A percentile compares a stretch with the other conserved stretches of the same genome.
phyloP scores from a whole-genome alignment of 2,888 invertebrate species.

The Eupeodes luniger region DNA sequence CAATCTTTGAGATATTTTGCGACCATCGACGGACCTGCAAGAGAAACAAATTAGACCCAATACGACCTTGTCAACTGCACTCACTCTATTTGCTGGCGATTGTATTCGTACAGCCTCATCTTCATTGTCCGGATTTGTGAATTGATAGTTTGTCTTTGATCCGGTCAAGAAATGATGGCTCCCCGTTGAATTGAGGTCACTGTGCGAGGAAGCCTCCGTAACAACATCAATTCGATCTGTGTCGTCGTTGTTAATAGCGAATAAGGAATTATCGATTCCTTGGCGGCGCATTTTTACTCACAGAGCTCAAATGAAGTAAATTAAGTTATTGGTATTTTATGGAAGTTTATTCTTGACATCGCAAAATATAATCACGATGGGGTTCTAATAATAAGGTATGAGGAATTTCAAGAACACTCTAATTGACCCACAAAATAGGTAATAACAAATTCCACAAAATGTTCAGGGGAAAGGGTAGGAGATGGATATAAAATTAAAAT shows the following conservation, averaged over 20 bases:
- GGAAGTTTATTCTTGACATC: constrained; percentile 31
- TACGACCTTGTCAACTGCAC: neutral
- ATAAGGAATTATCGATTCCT: constrained; percentile 74
- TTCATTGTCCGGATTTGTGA: constrained; percentile 71
- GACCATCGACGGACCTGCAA: constrained; percentile 79
- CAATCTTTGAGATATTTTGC: constrained; percentile 77
- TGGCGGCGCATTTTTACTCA: constrained; percentile 63
- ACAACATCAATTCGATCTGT: constrained; percentile 77
- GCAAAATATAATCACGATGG: neutral
- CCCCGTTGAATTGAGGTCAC: constrained; percentile 77
- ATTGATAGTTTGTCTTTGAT: constrained; percentile 75
- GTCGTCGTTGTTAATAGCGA: constrained; percentile 75
- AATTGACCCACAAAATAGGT: neutral
- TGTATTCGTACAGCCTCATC: constrained; percentile 67
- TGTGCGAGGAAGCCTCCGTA: constrained; percentile 77
- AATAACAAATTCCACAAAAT: neutral
- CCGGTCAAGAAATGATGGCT: constrained; percentile 77
- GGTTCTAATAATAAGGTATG: neutral
- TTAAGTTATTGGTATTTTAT: constrained; percentile 42
- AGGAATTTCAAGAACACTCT: neutral
- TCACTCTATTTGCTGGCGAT: constrained; percentile 78
- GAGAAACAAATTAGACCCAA: neutral
- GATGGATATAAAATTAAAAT: constrained; percentile 38
- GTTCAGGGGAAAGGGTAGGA: too few species aligned
- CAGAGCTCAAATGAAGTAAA: neutral